Conservation (phyloP, 2,113 vertebrate genomes). For the Prionailurus bengalensis region DNA sequence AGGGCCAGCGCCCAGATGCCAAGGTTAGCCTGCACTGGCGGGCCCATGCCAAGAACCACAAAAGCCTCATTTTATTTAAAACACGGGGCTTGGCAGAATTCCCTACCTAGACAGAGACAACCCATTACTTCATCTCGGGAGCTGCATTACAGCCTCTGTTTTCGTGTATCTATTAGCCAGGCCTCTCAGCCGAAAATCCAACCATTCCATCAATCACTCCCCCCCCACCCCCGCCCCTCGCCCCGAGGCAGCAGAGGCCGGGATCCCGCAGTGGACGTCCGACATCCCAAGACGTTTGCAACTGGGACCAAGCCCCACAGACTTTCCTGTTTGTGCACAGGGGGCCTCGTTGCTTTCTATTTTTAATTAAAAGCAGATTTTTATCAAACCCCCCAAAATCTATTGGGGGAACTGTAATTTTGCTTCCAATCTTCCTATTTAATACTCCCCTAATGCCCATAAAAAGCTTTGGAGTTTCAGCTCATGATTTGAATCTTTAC, state of each 20-base stretch:
- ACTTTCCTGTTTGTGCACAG: constrained; percentile 17
- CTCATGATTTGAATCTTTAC: constrained; percentile 81
- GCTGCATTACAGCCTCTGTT: constrained; percentile 80
- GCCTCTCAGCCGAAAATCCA: constrained; percentile 74
- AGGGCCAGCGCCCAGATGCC: constrained; percentile 50
- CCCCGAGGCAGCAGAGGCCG: not conserved
- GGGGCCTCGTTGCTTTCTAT: constrained; percentile 72
- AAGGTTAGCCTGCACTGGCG: constrained; percentile 13
- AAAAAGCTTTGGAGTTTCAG: constrained; percentile 81
- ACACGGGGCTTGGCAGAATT: constrained; percentile 81
- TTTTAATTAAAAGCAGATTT: constrained; percentile 87
- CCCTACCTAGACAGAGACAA: constrained; percentile 73
- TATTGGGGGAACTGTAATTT: constrained; percentile 81
- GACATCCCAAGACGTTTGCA: not conserved
- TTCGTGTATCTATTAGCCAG: constrained; percentile 81
- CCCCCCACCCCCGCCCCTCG: constrained; percentile 62
- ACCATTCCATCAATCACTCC: constrained; percentile 81
- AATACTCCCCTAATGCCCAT: constrained; percentile 85
- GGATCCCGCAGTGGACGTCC: not conserved
- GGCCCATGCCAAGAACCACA: constrained; percentile 37
- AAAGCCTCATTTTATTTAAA: constrained; percentile 84
- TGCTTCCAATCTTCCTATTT: constrained; percentile 83
- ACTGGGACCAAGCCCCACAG: constrained; percentile 6
- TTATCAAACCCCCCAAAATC: constrained; percentile 71
- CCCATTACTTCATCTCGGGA: constrained; percentile 84